Conservation (phyloP, 2,113 vertebrate genomes). For the Reinhardtius hippoglossoides region DNA sequence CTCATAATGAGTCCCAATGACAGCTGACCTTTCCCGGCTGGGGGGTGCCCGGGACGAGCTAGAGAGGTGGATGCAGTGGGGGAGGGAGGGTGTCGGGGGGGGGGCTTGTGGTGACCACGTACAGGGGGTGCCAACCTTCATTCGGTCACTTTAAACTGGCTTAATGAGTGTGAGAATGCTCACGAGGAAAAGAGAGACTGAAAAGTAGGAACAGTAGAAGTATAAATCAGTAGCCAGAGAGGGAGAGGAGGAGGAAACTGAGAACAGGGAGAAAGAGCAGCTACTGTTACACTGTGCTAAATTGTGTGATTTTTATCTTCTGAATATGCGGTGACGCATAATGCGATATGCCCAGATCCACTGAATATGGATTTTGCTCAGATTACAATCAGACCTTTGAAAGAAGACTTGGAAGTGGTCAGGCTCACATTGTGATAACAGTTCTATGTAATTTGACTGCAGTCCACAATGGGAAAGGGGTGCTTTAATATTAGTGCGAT, state of each 20-base stretch:
- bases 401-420: slow-evolving; percentile 42
- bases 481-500: background rate
- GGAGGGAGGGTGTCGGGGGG: slow-evolving; percentile 24
- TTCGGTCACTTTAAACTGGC: slow-evolving; percentile 52
- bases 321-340: slow-evolving; percentile 44
- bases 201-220: slow-evolving; percentile 3
- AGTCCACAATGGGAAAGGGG: background rate
- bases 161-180: slow-evolving; percentile 56
- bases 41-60: slow-evolving; percentile 42
- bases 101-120: slow-evolving; percentile 48
- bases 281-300: slow-evolving; percentile 40
- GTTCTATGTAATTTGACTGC: slow-evolving; percentile 25
- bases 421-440: slow-evolving; percentile 22
- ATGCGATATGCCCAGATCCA: slow-evolving; percentile 41
- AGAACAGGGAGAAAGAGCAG: slow-evolving; percentile 5
- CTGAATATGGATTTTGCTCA: slow-evolving; percentile 42
- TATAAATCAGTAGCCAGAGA: slow-evolving; percentile 5
- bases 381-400: slow-evolving; percentile 65
- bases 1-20: slow-evolving; percentile 78
- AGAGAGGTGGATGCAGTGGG: slow-evolving; percentile 23
- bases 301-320: slow-evolving; percentile 51
- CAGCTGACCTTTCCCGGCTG: slow-evolving; percentile 78
- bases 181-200: background rate
- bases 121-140: slow-evolving; percentile 58
- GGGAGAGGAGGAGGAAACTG: slow-evolving; percentile 6